Evolutionary conservation across 2,888 invertebrate species (phyloP).

Genomic region (Orgyia antiqua): DNA sequence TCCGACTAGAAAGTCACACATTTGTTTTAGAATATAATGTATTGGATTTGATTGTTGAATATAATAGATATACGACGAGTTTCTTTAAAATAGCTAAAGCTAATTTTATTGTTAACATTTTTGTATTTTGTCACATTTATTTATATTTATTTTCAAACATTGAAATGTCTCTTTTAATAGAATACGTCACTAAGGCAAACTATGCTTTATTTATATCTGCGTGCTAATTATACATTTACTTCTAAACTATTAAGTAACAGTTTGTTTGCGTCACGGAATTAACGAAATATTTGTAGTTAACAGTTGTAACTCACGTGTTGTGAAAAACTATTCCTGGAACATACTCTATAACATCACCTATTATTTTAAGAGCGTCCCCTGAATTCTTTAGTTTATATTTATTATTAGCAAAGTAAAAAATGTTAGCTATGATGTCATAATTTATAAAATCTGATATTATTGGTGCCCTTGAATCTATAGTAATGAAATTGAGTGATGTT

Average conservation of each 20-base stretch:
- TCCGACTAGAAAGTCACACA: no score
- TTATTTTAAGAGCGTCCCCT: conserved; percentile 60
- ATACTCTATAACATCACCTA: conserved; percentile 47
- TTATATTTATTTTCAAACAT: no score
- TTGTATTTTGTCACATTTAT: no score
- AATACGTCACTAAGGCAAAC: no score
- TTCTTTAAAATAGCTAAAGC: no score
- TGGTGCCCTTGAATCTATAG: conserved; percentile 21
- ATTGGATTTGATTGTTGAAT: no score
- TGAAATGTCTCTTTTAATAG: no score
- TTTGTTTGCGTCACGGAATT: conserved; percentile 40
- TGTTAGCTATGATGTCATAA: conserved; percentile 32
- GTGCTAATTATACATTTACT: no score
- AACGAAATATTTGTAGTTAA: conserved; percentile 38
- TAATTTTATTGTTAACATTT: no score
- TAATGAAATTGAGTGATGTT: conserved; percentile 13
- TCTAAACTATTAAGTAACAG: conserved; percentile 23
- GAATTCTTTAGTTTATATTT: conserved; percentile 45
- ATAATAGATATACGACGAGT: no score
- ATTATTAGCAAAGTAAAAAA: conserved; percentile 30
- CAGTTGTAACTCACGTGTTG: conserved; percentile 56
- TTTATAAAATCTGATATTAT: conserved; percentile 9
- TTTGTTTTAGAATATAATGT: no score
- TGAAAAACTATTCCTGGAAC: conserved; percentile 57
- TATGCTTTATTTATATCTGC: no score